Conservation (phyloP, 1,140 invertebrate genomes). For the Mycetomoellerius zeteki region DNA sequence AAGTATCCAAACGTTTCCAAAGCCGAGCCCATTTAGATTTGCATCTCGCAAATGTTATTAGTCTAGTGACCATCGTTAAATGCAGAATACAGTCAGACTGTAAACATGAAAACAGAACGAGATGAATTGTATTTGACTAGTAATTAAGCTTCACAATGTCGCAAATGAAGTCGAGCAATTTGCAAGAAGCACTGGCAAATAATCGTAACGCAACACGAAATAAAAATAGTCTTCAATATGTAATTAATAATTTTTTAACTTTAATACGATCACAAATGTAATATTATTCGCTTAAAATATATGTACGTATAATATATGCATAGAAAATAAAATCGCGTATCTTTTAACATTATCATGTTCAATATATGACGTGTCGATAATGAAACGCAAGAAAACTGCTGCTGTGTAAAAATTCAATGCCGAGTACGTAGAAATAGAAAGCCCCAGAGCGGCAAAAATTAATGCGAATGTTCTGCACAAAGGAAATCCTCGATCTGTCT, state of each 20-base stretch:
- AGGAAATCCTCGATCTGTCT: conserved; percentile 12
- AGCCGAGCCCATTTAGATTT: conserved; percentile 19
- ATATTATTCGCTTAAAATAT: neutral
- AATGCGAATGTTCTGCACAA: neutral
- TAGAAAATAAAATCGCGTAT: neutral
- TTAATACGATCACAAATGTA: neutral
- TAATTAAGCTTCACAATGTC: conserved; percentile 41
- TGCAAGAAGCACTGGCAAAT: conserved; percentile 25
- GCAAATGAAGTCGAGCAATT: conserved; percentile 16
- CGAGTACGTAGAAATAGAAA: neutral
- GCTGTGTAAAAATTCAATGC: neutral
- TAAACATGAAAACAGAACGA: conserved; percentile 26
- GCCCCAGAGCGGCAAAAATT: neutral
- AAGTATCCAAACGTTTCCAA: neutral
- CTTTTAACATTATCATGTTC: neutral
- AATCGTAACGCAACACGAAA: neutral
- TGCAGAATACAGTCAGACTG: conserved; percentile 18
- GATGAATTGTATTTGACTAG: conserved; percentile 20
- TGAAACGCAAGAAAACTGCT: neutral
- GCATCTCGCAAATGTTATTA: conserved; percentile 34
- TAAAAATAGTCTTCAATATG: neutral
- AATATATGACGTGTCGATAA: neutral
- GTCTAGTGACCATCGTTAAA: conserved; percentile 38
- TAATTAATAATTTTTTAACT: neutral
- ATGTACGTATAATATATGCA: neutral